Percentiles rank a stretch among this genome's conserved stretches.
These are phyloP conservation scores for Petrophora chlorosata DNA, from an alignment of 2,888 invertebrate genomes.

Conservation along the genomic window DNA sequence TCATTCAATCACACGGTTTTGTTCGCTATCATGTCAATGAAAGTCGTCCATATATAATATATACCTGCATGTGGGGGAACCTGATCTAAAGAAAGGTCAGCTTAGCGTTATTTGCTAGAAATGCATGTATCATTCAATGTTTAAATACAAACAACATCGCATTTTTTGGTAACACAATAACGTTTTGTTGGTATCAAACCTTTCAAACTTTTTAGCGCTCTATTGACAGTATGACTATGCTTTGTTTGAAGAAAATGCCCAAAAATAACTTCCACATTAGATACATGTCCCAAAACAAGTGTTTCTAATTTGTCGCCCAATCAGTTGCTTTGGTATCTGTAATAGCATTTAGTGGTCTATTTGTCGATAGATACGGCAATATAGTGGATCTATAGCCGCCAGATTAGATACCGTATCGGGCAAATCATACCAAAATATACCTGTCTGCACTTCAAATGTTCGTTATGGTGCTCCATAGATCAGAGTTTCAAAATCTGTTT, in stretches of 20 bases:
- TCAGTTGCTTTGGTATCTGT: constrained; percentile 48
- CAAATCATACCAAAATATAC: constrained; percentile 36
- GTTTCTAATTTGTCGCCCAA: constrained; percentile 14
- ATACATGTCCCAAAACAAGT: background rate
- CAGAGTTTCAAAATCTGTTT: constrained; percentile 3
- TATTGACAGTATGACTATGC: no score
- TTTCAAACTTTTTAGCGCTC: no score
- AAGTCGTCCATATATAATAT: constrained; percentile 5
- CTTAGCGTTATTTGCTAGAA: background rate
- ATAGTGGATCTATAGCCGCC: no score
- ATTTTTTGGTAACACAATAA: no score
- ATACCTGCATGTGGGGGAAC: constrained; percentile 12
- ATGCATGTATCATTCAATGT: background rate
- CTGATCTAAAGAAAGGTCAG: constrained; percentile 14
- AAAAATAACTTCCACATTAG: no score
- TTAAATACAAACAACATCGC: no score
- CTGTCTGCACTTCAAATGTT: constrained; percentile 12
- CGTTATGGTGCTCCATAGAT: background rate
- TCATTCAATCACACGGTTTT: background rate
- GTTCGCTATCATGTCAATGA: background rate
- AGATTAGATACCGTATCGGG: constrained; percentile 43
- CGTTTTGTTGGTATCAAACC: no score
- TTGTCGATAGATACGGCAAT: constrained; percentile 37
- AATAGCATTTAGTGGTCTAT: constrained; percentile 49
- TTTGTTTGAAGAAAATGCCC: no score